Conservation (phyloP, 2,888 invertebrate genomes). For the Diogma glabrata region DNA sequence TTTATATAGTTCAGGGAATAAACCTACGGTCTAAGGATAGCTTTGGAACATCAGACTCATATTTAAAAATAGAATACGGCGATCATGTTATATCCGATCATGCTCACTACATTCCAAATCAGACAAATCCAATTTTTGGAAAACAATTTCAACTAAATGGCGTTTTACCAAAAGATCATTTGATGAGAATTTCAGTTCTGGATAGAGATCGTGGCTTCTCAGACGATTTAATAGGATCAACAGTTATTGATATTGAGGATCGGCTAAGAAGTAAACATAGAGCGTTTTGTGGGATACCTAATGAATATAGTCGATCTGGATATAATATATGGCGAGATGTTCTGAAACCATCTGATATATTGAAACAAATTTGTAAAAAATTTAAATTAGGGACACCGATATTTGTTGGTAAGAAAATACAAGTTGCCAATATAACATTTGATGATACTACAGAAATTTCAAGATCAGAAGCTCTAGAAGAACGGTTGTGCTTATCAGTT, state of each 20-base stretch:
- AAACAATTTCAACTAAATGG: constrained; percentile 41
- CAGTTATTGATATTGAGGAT: constrained; percentile 77
- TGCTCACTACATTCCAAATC: constrained; percentile 56
- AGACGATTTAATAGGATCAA: constrained; percentile 77
- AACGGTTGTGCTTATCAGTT: constrained; percentile 63
- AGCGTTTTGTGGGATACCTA: constrained; percentile 64
- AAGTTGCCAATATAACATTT: constrained; percentile 38
- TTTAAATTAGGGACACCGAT: constrained; percentile 49
- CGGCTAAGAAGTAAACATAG: constrained; percentile 69
- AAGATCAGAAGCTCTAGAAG: constrained; percentile 44
- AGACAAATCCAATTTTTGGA: constrained; percentile 75
- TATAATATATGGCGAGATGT: constrained; percentile 69
- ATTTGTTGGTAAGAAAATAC: constrained; percentile 40
- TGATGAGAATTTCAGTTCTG: constrained; percentile 56
- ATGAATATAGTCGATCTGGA: constrained; percentile 53
- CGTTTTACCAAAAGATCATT: constrained; percentile 25
- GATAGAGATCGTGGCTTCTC: constrained; percentile 56
- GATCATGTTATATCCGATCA: constrained; percentile 52
- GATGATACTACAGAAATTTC: constrained; percentile 29
- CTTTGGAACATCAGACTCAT: constrained; percentile 65
- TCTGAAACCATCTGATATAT: constrained; percentile 56
- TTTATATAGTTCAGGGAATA: constrained; percentile 64
- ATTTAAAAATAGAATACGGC: constrained; percentile 57
- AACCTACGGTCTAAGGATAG: constrained; percentile 60
- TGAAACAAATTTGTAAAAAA: constrained; percentile 55